Evolutionary conservation across 2,888 invertebrate species (phyloP), one percentile per base, ranked within the genome.

Genomic region (Thecophora atra): DNA sequence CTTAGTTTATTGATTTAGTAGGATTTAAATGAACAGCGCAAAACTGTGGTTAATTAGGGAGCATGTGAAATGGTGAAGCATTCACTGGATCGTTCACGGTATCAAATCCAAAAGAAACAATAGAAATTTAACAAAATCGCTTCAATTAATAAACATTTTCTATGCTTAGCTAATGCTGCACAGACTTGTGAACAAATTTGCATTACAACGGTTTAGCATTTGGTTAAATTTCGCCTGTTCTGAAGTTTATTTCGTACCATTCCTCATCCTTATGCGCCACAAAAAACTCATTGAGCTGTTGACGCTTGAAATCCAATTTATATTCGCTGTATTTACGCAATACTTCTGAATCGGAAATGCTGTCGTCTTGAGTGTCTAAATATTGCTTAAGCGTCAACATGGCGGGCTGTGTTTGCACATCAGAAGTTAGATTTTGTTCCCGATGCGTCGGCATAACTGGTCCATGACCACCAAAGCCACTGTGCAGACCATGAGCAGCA

Each of bases 201-300:
- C 58, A 58, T 28, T 26, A 15, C 26, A 15, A 15, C 54, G 26
- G 13, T 52, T 26, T 19, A 67, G 52, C 3, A 28, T 17, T 44
- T 65, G 70, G 73, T 70, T 71, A 73, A 71, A 70, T 72, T 71
- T 75, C 70, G 58, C 70, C 72, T 74, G 63, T 64, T 47, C 17
- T 15, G 54, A 19, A 37, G 44, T 62, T n/a, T 66, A 44, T 62
- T 52, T 51, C 94, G 89, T 91, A 99, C 99, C 99, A 99, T 92
- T 99, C 99, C 88, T 99, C 99, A 83, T 99, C 99, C 88, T 99
- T 99, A 89, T 99, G 99, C 62, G 95, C 94, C 81, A 98, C 94
- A 88, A 99, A 99, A 89, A 99, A 99, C 86, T 99, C 98, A 88
- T 97, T 97, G 71, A 99, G 91, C 86, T 99, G 99, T 85, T 97